phyloP scores from a whole-genome alignment of 2,888 invertebrate species.

The Toxonevra muliebris region DNA sequence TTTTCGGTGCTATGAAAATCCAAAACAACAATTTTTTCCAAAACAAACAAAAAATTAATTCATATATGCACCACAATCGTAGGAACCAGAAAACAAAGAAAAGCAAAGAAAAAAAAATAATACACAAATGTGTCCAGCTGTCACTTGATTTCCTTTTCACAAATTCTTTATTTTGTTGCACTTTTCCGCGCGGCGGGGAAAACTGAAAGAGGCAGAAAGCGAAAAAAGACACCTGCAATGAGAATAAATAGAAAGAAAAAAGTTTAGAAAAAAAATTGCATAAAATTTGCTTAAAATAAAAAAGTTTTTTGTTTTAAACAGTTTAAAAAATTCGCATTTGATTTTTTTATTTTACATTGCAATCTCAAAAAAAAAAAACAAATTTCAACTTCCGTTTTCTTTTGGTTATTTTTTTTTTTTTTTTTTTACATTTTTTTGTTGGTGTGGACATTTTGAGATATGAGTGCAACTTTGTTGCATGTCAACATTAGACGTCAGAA shows the following conservation, averaged over 20 bases:
- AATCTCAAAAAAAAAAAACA: not conserved
- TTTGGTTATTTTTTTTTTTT: too few species aligned
- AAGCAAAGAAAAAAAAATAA: not conserved
- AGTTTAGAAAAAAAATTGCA: constrained; percentile 11
- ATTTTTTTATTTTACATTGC: not conserved
- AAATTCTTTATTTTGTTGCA: not conserved
- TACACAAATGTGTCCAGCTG: constrained; percentile 6
- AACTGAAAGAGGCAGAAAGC: constrained; percentile 33
- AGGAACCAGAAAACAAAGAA: not conserved
- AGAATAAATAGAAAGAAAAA: not conserved
- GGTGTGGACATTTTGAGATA: not conserved
- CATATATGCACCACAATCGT: not conserved
- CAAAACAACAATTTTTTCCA: not conserved
- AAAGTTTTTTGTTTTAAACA: constrained; percentile 21
- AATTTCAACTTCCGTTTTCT: not conserved
- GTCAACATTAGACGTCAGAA: too few species aligned
- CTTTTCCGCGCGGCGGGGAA: constrained; percentile 15
- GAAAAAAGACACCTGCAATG: not conserved
- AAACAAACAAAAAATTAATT: not conserved
- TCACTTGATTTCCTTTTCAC: not conserved
- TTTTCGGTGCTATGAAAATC: not conserved
- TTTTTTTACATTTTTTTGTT: not conserved
- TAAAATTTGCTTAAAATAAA: constrained; percentile 27
- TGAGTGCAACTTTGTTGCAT: constrained; percentile 11
- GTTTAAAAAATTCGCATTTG: not conserved